Conservation (phyloP, 2,797 vertebrate species). For the Sandelia bainsii region DNA sequence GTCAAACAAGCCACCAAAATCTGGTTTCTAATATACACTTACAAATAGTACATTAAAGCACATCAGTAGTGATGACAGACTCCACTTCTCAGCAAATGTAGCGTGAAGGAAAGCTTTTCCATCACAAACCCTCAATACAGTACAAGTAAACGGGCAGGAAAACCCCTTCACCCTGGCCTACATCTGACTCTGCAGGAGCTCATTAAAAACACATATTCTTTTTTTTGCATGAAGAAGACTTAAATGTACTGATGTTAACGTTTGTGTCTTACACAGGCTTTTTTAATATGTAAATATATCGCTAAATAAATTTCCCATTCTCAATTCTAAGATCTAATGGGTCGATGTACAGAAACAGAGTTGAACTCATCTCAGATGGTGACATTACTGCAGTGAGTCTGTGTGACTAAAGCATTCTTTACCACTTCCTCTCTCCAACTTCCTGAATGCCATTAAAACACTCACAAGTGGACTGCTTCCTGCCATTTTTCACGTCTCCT, state of each 20-base stretch:
- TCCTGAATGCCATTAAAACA: conserved; percentile 77
- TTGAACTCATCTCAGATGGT: conserved; percentile 35
- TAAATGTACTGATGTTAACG: neutral
- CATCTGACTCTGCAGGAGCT: conserved; percentile 10
- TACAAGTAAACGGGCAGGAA: conserved; percentile 5
- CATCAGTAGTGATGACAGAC: neutral
- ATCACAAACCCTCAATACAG: neutral
- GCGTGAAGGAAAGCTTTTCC: neutral
- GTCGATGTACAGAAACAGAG: conserved; percentile 31
- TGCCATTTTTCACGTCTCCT: conserved; percentile 51
- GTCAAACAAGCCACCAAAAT: conserved; percentile 3
- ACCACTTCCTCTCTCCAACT: conserved; percentile 79
- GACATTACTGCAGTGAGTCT: conserved; percentile 46
- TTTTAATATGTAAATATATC: conserved; percentile 11
- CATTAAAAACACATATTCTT: conserved; percentile 15
- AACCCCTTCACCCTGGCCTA: conserved; percentile 12
- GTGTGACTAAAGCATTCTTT: conserved; percentile 72
- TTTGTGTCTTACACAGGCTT: neutral
- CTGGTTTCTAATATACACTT: neutral
- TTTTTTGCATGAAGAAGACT: neutral
- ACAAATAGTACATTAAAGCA: neutral
- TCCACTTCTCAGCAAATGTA: neutral
- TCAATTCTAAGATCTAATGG: conserved; percentile 1
- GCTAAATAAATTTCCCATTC: conserved; percentile 16
- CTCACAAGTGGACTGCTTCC: conserved; percentile 78